These are phyloP conservation scores for Elymnias hypermnestra DNA, from an alignment of 1,140 invertebrate genomes.

Conservation along the genomic window DNA sequence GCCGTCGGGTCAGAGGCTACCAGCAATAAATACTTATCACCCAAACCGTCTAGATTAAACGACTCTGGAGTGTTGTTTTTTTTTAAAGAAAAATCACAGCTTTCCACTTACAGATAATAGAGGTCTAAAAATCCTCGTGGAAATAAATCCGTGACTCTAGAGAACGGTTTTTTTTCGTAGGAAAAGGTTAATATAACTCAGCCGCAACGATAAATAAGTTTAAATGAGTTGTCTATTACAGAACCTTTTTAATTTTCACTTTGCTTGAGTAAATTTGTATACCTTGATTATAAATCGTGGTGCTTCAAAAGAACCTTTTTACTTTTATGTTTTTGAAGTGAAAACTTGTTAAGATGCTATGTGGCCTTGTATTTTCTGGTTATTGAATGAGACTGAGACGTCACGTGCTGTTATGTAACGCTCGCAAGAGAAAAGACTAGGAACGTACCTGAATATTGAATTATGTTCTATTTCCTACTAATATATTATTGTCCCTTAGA, in stretches of 20 bases:
- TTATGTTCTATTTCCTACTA: too few species aligned
- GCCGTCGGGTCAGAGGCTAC: not conserved
- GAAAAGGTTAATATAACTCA: constrained; percentile 1
- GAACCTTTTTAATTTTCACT: constrained; percentile 4
- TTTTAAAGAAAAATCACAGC: constrained; percentile 23
- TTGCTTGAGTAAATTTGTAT: not conserved
- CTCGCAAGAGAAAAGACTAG: too few species aligned
- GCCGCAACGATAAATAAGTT: constrained; percentile 19
- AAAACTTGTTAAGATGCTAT: too few species aligned
- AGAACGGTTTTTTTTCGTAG: too few species aligned
- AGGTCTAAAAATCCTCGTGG: constrained; percentile 13
- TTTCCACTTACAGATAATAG: constrained; percentile 22
- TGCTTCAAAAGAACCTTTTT: not conserved
- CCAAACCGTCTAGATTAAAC: constrained; percentile 23
- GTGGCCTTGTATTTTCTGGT: too few species aligned
- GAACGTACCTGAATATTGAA: too few species aligned
- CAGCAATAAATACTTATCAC: constrained; percentile 26
- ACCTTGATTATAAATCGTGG: not conserved
- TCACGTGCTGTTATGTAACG: too few species aligned
- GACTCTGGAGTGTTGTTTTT: constrained; percentile 4
- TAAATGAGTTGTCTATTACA: constrained; percentile 17
- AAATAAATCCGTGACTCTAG: constrained; percentile 20
- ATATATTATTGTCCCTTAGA: too few species aligned
- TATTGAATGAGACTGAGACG: too few species aligned
- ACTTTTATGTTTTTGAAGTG: too few species aligned